Evolutionary conservation across 2,113 vertebrate species (phyloP), one percentile per base, ranked within the genome.

Genomic region (Echinops telfairi): DNA sequence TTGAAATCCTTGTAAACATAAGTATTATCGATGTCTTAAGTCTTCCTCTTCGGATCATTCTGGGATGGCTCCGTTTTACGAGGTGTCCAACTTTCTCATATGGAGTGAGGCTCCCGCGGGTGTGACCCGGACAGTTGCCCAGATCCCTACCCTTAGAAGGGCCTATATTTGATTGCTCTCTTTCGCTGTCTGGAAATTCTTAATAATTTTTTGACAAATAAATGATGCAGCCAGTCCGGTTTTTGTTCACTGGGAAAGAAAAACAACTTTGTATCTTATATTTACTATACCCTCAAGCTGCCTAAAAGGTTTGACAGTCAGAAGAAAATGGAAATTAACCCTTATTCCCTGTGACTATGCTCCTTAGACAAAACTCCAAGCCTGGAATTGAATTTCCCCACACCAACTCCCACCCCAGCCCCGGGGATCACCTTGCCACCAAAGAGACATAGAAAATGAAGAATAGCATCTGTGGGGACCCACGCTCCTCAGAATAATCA

Each of bases 261-360:
- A 93, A 58, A 38, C 83, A 93, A 93, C 71, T 75, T 96, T 92
- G 57, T 15, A 33, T 88, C 88, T 90, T 83, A 47, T 47, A 79
- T 88, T 87, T 80, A 76, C 84, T 87, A 83, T 68, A 92, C 7
- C 36, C 91, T 89, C 20, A 60, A 91, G 62, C 78, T 38, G 53
- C n/a, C 76, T 31, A 83, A 92, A 87, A 89, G 70, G 43, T 89
- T 89, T 95, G 77, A 91, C 60, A 91, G 40, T 80, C 5, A 14
- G 77, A 84, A 92, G 66, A 94, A 92, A 89, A 91, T n/a, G 40
- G 81, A 89, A 92, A 87, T 70, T 29, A 29, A 29, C 64, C 64
- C 8, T 23, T 23, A 27, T 23, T 62, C 60, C 60, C 6, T 23
- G 19, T 62, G 60, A 23, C 17, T 62, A 62, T 62, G 60, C 17